phyloP scores from a whole-genome alignment of 35 echinoderm and acorn worm genomes.

The Hemicentrotus pulcherrimus region DNA sequence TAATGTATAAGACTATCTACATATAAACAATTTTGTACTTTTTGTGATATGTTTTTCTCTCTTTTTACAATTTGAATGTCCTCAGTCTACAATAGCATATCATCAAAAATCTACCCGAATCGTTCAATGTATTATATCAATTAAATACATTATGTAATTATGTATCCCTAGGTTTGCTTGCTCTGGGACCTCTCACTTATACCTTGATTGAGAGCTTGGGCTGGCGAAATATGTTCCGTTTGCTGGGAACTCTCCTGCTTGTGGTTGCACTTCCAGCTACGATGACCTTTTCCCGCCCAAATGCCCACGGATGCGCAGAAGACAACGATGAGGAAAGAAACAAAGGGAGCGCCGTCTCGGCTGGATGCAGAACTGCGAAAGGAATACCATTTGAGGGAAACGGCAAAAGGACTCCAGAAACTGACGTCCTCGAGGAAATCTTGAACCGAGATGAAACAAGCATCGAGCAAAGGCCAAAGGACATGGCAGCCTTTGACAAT shows the following conservation, averaged over 20 bases:
- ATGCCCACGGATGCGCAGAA: neutral
- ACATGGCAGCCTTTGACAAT: neutral
- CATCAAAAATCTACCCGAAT: too few relatives aligned
- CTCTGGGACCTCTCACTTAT: conserved; percentile 66
- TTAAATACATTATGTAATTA: too few relatives aligned
- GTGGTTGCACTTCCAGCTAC: conserved; percentile 58
- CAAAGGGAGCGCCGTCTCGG: neutral
- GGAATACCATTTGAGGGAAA: neutral
- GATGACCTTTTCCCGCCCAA: conserved; percentile 52
- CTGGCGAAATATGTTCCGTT: conserved; percentile 76
- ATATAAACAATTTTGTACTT: too few relatives aligned
- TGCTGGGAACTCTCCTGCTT: conserved; percentile 59
- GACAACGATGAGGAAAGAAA: neutral
- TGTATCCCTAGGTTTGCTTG: conserved; percentile 61
- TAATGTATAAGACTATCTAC: too few relatives aligned
- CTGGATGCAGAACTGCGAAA: neutral
- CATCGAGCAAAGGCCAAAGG: neutral
- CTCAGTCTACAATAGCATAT: too few relatives aligned
- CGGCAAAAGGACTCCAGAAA: too few relatives aligned
- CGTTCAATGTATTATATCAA: too few relatives aligned
- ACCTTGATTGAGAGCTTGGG: conserved; percentile 59
- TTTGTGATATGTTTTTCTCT: too few relatives aligned
- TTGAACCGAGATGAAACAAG: too few relatives aligned
- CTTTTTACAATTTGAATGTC: too few relatives aligned
- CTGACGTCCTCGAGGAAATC: too few relatives aligned